phyloP scores from a whole-genome alignment of 2,888 invertebrate genomes.

The Pristionchus arcanus region DNA sequence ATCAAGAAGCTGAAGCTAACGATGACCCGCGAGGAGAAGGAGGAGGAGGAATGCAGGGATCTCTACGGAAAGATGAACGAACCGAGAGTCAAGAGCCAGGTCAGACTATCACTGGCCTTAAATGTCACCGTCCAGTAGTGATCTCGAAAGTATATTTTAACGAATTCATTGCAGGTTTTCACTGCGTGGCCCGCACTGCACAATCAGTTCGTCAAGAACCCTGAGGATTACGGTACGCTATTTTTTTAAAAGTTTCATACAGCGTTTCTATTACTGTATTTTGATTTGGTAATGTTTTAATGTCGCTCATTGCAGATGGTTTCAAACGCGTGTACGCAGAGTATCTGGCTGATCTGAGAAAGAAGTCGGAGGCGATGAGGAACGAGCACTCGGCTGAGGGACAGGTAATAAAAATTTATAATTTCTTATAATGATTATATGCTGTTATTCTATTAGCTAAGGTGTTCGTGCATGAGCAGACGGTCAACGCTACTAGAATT shows the following conservation, averaged over 20 bases:
- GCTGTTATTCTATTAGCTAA: too few species aligned
- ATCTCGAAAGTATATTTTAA: not conserved
- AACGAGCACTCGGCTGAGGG: conserved; percentile 97
- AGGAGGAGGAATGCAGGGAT: conserved; percentile 13
- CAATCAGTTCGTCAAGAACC: conserved; percentile 58
- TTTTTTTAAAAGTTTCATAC: too few species aligned
- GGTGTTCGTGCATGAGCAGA: too few species aligned
- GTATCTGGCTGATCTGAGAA: conserved; percentile 77
- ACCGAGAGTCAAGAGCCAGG: conserved; percentile 51
- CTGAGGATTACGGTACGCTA: conserved; percentile 63
- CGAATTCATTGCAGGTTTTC: conserved; percentile 3
- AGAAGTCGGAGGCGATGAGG: conserved; percentile 90
- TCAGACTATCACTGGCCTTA: not conserved
- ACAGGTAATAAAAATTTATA: conserved; percentile 79
- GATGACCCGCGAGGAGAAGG: not conserved
- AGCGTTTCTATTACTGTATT: not conserved
- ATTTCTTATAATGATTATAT: too few species aligned
- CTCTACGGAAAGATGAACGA: conserved; percentile 49
- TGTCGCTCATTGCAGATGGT: conserved; percentile 54
- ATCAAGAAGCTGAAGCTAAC: not conserved
- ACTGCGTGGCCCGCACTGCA: conserved; percentile 57
- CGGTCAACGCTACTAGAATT: too few species aligned
- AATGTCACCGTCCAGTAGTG: too few species aligned
- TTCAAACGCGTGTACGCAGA: conserved; percentile 52
- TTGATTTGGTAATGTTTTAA: too few species aligned